These are phyloP conservation scores for Aegithalos caudatus DNA, from an alignment of 2,113 vertebrate genomes.

Conservation along the genomic window DNA sequence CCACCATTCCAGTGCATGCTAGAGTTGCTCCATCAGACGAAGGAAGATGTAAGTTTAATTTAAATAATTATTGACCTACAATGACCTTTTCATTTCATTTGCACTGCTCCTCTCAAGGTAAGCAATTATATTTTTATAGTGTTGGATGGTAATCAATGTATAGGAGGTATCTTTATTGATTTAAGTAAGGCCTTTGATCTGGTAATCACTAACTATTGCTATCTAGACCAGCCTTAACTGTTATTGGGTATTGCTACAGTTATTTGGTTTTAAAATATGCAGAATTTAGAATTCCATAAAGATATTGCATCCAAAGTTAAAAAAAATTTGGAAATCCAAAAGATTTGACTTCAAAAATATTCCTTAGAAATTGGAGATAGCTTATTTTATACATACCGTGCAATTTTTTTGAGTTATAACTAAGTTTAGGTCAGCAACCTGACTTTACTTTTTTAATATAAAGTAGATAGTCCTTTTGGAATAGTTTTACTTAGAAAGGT, in stretches of 20 bases:
- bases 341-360: neutral
- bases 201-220: slow-evolving; percentile 56
- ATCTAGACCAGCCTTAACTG: neutral
- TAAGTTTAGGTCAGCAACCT: neutral
- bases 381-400: neutral
- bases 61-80: slow-evolving; percentile 70
- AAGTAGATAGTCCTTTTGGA: neutral
- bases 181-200: slow-evolving; percentile 65
- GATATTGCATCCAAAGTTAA: neutral
- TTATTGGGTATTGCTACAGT: neutral
- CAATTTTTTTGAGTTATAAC: neutral
- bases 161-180: slow-evolving; percentile 62
- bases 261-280: neutral
- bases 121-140: slow-evolving; percentile 72
- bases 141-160: slow-evolving; percentile 65
- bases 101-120: slow-evolving; percentile 56
- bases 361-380: neutral
- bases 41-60: slow-evolving; percentile 68
- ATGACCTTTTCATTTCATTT: slow-evolving; percentile 64
- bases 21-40: neutral
- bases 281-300: neutral
- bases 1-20: neutral
- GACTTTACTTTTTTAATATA: neutral
- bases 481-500: neutral
- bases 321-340: neutral